Evolutionary conservation across 2,113 vertebrate genomes (phyloP).

Genomic region (Gorsachius goisagi): DNA sequence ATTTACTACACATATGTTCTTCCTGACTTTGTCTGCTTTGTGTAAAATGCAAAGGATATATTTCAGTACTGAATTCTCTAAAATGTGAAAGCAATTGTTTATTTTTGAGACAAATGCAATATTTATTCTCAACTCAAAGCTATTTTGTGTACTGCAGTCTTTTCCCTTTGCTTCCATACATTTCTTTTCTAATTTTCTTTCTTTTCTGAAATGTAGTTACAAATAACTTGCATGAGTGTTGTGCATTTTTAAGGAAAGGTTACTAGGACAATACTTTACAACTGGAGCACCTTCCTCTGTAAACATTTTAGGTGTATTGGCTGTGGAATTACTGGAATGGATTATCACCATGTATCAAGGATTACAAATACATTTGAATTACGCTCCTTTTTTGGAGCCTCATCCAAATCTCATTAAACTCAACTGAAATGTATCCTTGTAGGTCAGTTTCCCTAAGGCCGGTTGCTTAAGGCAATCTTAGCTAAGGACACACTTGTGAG

Average conservation of each 20-base stretch:
- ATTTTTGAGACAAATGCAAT: background rate
- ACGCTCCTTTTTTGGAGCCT: background rate
- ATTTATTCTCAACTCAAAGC: background rate
- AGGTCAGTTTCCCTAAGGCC: slow-evolving; percentile 20
- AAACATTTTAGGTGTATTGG: background rate
- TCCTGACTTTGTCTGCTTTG: background rate
- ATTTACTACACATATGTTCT: background rate
- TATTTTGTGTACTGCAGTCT: background rate
- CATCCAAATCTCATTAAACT: slow-evolving; percentile 13
- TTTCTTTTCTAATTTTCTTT: background rate
- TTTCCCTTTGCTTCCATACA: background rate
- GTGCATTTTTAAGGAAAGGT: background rate
- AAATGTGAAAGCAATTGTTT: background rate
- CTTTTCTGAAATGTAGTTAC: background rate
- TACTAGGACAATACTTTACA: background rate
- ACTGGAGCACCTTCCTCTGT: background rate
- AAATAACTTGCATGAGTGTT: background rate
- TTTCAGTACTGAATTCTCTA: background rate
- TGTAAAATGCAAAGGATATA: background rate
- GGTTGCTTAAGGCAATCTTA: slow-evolving; percentile 11
- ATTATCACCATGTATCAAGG: background rate
- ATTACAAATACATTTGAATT: background rate
- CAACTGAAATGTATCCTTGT: background rate
- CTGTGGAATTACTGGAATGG: background rate
- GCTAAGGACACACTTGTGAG: background rate